Base-by-base conservation (phyloP, 1,140 invertebrate genomes). In the Ylistrum balloti region DNA sequence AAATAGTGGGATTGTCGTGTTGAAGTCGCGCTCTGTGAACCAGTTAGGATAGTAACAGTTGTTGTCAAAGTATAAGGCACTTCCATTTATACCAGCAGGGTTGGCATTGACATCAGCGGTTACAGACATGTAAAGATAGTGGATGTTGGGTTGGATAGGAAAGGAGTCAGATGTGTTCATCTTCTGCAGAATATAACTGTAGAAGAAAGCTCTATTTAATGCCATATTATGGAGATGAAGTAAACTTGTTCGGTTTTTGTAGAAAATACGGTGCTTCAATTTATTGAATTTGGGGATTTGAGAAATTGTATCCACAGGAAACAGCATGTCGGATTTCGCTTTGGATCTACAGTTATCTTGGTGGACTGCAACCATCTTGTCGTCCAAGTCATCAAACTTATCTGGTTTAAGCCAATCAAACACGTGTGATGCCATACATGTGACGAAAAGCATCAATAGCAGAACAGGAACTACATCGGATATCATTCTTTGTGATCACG, bases 151-250 rank as follows among this genome's bases (percentile, higher is more conserved):
- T 97, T 99, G 98, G 91, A 98, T 98, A 0, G 98, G 98, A 94
- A 95, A 95, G 86, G 89, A 86, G 28, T 91, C 45, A 3, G 95
- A 93, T 86, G 90, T 90, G 91, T 96, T 96, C 91, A 96, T 92
- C 87, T 95, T 95, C 95, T 99, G 99, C 0, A 99, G 97, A 88
- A 99, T 99, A 94, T 99, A 97, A 95, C 96, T 97, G 97, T 98
- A 99, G 96, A 99, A 99, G 96, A 99, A 99, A 0, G 98, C 98
- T 93, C 99, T 96, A 95, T 98, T 99, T 93, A 99, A 96, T 9
- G 99, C 99, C 97, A 99, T 98, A 95, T 99, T 99, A 95, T 99
- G 99, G 89, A 99, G 96, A 96, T 99, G 98, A 22, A 99, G 96
- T 87, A 99, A 95, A 28, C 98, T 98, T 0, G 99, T 99, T 91